Base-by-base conservation (phyloP, 2,797 vertebrate species). In the Falco berigora region DNA sequence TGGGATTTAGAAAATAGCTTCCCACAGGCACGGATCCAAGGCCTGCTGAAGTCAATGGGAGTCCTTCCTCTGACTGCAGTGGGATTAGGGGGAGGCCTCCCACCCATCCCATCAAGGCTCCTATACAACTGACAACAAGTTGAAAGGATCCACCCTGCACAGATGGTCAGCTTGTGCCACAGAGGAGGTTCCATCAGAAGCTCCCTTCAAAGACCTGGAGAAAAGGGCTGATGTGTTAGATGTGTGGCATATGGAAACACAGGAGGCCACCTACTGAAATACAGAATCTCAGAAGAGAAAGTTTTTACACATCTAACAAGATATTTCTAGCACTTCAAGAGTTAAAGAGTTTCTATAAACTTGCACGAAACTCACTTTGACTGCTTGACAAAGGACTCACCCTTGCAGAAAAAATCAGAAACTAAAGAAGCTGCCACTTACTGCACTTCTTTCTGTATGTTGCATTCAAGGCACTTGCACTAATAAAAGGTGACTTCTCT, bases 1-100 rank as follows among this genome's bases (percentile, higher is more conserved):
- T 88, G 83, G 64, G 68, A 88, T 92, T 87, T 85, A 74, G 86
- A 78, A 95, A 95, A 86, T 28, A 91, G 22, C 75, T 94, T 95
- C 93, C 69, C 94, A 82, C 21, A 74, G 93, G 80, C 88, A 82
- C 61, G 4, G 67, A 89, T 93, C 80, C 94, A 95, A 95, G 47
- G 67, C 34, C 62, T 82, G 42, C 17, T 71, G 40, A 86, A 90
- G 28, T 79, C 87, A 75, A 83, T 64, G 61, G 52, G 44, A 79
- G 36, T 47, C 80, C 50, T 76, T 86, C 55, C 38, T 85, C 84
- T 90, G 81, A 68, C 30, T 91, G 83, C 75, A 86, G 64, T 75
- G 87, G 67, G 40, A 68, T 86, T 88, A 80, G 75, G 52, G 80
- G 50, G 49, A 92, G 74, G 46, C 23, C 24, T 93, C 71, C 52